phyloP scores from a whole-genome alignment of 2,888 invertebrate genomes.

The Ormyrus pomaceus region DNA sequence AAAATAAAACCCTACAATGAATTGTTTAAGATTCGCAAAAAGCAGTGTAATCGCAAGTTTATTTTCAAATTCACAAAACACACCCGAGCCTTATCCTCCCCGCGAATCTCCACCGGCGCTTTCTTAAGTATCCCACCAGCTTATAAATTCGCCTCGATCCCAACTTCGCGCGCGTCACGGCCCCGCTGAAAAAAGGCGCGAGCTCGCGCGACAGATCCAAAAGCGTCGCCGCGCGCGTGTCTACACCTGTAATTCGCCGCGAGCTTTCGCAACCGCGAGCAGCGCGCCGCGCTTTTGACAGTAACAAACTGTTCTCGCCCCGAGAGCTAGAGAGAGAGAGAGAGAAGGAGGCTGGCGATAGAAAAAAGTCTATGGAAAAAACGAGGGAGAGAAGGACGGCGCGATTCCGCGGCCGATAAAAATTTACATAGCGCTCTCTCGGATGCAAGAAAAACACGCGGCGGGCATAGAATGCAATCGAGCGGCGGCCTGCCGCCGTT shows the following conservation, averaged over 20 bases:
- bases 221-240: slow-evolving; percentile 38
- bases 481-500: slow-evolving; percentile 23
- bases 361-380: slow-evolving; percentile 15
- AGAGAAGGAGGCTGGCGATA: not conserved
- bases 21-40: too few relatives aligned
- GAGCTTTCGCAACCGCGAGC: not conserved
- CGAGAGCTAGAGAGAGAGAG: not conserved
- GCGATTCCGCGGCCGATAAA: slow-evolving; percentile 38
- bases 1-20: too few relatives aligned
- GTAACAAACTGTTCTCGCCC: slow-evolving; percentile 35
- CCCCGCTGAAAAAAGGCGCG: not conserved
- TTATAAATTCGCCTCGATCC: not conserved
- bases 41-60: too few relatives aligned
- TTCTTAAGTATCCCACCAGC: not conserved
- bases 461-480: slow-evolving; percentile 26
- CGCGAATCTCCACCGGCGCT: too few relatives aligned
- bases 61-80: too few relatives aligned
- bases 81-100: too few relatives aligned
- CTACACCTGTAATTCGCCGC: slow-evolving; percentile 48
- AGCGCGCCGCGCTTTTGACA: slow-evolving; percentile 17
- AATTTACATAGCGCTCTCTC: slow-evolving; percentile 37
- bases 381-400: slow-evolving; percentile 6
- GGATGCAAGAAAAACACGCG: not conserved
- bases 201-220: slow-evolving; percentile 23
- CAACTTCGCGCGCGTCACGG: not conserved